A percentile compares a stretch with the other conserved stretches of the same genome.
Evolutionary conservation across 2,113 vertebrate species (phyloP).

Genomic region (Acanthisitta chloris): DNA sequence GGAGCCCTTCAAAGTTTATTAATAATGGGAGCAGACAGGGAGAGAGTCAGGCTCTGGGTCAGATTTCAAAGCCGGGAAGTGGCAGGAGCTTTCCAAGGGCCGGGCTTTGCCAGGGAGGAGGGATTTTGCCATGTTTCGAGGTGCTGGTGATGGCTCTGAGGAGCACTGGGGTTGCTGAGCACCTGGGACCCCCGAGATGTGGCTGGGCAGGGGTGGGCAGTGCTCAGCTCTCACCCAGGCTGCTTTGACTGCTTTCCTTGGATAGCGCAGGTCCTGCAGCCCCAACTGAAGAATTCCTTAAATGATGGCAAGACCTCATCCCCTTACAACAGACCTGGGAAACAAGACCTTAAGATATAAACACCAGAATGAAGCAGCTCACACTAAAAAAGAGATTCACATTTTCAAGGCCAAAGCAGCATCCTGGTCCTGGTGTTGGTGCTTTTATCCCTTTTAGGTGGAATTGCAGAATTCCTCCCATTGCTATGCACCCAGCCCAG

Average conservation of each 20-base stretch:
- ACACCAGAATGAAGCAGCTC: neutral
- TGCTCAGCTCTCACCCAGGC: neutral
- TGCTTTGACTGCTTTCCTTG: neutral
- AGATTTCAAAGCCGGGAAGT: conserved; percentile 65
- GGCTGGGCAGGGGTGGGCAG: neutral
- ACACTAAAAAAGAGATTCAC: neutral
- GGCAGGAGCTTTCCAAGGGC: conserved; percentile 12
- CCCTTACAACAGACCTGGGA: neutral
- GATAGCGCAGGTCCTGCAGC: neutral
- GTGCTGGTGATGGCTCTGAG: neutral
- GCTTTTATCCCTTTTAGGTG: neutral
- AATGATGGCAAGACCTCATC: neutral
- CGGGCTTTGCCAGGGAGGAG: conserved; percentile 7
- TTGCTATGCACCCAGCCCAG: neutral
- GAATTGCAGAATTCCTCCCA: neutral
- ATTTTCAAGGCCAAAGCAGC: neutral
- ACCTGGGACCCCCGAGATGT: neutral
- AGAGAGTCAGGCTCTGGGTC: conserved; percentile 49
- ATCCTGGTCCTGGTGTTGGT: neutral
- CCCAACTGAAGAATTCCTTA: neutral
- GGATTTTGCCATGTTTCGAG: neutral
- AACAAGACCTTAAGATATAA: neutral
- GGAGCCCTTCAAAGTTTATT: conserved; percentile 71
- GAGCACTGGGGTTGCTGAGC: neutral
- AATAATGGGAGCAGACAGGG: conserved; percentile 69